These are phyloP conservation scores for Patella ulyssiponensis DNA, from an alignment of 2,888 invertebrate species.

Conservation along the genomic window DNA sequence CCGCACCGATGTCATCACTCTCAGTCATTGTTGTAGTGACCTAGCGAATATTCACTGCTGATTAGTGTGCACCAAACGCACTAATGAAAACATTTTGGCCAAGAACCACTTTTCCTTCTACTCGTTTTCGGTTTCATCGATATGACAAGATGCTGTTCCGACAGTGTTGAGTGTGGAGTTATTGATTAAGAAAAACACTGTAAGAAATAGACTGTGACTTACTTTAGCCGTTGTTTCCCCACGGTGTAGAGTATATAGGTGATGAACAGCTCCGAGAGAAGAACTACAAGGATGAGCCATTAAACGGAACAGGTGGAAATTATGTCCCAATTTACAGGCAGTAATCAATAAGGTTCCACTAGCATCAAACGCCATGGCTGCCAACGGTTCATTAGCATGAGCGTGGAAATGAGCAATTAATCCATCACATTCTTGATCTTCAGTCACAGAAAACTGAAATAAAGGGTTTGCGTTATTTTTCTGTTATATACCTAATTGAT, in stretches of 20 bases:
- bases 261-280: slow-evolving; percentile 83
- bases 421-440: slow-evolving; percentile 77
- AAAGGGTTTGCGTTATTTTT: neutral
- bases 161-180: no score
- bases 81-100: neutral
- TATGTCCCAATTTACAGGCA: slow-evolving; percentile 92
- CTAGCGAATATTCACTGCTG: no score
- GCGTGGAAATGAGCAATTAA: slow-evolving; percentile 75
- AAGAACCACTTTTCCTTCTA: no score
- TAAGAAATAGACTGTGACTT: slow-evolving; percentile 17
- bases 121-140: no score
- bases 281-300: slow-evolving; percentile 93
- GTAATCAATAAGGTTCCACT: slow-evolving; percentile 91
- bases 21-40: neutral
- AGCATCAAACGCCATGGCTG: slow-evolving; percentile 90
- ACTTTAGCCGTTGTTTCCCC: slow-evolving; percentile 97
- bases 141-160: no score
- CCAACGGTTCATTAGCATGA: slow-evolving; percentile 84
- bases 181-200: no score
- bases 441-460: slow-evolving; percentile 75
- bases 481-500: no score
- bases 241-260: slow-evolving; percentile 92
- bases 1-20: no score
- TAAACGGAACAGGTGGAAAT: slow-evolving; percentile 95
- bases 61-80: neutral